phyloP scores from a whole-genome alignment of 2,888 invertebrate species.

The Eledone cirrhosa region DNA sequence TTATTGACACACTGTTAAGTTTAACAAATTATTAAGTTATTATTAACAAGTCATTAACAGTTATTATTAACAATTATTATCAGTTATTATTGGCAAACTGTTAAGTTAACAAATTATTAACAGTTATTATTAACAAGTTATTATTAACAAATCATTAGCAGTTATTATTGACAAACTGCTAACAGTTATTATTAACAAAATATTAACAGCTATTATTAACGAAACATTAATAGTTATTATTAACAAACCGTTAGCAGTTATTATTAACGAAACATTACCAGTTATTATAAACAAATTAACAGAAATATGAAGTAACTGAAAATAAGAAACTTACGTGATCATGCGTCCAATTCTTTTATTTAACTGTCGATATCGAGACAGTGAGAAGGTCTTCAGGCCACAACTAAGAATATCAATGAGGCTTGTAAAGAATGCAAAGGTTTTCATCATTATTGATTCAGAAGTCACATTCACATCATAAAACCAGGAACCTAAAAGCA shows the following conservation, averaged over 20 bases:
- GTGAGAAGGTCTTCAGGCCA: slow-evolving; percentile 75
- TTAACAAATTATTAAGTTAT: no score
- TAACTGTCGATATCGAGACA: slow-evolving; percentile 76
- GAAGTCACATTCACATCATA: slow-evolving; percentile 68
- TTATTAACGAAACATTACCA: no score
- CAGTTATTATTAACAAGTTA: no score
- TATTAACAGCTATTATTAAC: neutral
- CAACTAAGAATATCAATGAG: slow-evolving; percentile 74
- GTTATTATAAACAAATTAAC: no score
- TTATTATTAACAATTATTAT: no score
- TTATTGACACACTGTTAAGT: no score
- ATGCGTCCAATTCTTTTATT: slow-evolving; percentile 69
- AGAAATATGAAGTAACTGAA: no score
- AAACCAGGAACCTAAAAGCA: slow-evolving; percentile 35
- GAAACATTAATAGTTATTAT: neutral
- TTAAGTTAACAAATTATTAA: neutral
- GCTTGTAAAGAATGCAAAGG: slow-evolving; percentile 77
- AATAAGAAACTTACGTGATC: slow-evolving; percentile 55
- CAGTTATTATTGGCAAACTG: no score
- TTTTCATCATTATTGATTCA: slow-evolving; percentile 74
- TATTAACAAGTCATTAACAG: no score
- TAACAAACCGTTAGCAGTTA: neutral
- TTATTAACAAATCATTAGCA: neutral
- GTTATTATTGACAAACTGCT: no score
- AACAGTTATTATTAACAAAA: no score